These are phyloP conservation scores for Rhinichthys klamathensis DNA, from an alignment of 2,113 vertebrate genomes.

Conservation along the genomic window DNA sequence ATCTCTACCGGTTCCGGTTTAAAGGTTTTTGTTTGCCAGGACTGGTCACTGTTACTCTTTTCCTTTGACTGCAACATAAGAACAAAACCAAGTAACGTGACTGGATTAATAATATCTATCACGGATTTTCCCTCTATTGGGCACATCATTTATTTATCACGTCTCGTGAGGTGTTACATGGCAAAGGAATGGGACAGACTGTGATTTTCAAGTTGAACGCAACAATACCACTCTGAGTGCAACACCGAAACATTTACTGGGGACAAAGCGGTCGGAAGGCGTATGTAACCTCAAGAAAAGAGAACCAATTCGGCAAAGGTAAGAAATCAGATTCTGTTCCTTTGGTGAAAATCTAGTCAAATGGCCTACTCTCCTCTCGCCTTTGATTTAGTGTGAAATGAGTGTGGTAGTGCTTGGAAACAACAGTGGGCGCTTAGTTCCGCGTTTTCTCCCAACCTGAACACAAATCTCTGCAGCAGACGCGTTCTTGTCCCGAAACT, in stretches of 20 bases:
- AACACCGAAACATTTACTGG: slow-evolving; percentile 45
- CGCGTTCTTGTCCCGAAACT: background rate
- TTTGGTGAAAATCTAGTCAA: background rate
- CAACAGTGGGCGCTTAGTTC: background rate
- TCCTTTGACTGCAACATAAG: background rate
- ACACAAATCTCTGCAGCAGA: background rate
- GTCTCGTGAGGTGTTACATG: slow-evolving; percentile 22
- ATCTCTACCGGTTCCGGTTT: slow-evolving; percentile 62
- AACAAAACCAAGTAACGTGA: slow-evolving; percentile 38
- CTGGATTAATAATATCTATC: slow-evolving; percentile 42
- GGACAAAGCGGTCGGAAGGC: slow-evolving; percentile 58
- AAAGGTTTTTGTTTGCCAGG: slow-evolving; percentile 45
- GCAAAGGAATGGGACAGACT: slow-evolving; percentile 69
- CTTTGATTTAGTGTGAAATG: slow-evolving; percentile 17
- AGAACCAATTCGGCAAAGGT: slow-evolving; percentile 58
- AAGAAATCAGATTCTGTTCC: slow-evolving; percentile 18
- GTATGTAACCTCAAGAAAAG: slow-evolving; percentile 68
- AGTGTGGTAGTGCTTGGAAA: background rate
- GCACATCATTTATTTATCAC: slow-evolving; percentile 9
- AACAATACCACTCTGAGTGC: slow-evolving; percentile 40
- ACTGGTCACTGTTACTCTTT: slow-evolving; percentile 37
- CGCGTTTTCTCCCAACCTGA: background rate
- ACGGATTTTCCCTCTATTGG: slow-evolving; percentile 18
- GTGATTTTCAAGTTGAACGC: slow-evolving; percentile 38
- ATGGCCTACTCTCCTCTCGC: slow-evolving; percentile 30